Percentiles rank a stretch among this genome's conserved stretches.
These are phyloP conservation scores for Epizoanthus illoricatus DNA, from an alignment of 92 coral and sea anemone species.

Conservation along the genomic window DNA sequence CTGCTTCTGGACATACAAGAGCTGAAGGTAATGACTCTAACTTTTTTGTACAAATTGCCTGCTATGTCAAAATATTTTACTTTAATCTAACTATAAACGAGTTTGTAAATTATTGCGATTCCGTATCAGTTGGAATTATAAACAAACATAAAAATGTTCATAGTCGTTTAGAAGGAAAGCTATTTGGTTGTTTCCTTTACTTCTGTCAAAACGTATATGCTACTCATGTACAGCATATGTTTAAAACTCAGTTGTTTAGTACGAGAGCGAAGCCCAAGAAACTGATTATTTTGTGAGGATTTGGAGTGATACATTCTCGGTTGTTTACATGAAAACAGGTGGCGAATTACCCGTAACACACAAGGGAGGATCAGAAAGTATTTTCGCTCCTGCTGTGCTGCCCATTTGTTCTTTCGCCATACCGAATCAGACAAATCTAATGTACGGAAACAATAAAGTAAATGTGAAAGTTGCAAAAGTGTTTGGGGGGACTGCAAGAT, in stretches of 20 bases:
- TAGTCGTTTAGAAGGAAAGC: too few relatives aligned
- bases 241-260: too few relatives aligned
- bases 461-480: background rate
- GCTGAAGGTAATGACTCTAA: constrained; percentile 7
- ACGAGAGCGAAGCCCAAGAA: background rate
- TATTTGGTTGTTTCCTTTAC: too few relatives aligned
- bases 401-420: background rate
- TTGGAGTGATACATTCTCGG: background rate
- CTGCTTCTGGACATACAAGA: background rate
- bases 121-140: background rate
- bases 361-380: background rate
- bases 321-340: constrained; percentile 36
- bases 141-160: background rate
- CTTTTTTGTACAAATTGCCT: background rate
- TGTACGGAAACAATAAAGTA: background rate
- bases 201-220: too few relatives aligned
- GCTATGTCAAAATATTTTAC: constrained; percentile 14
- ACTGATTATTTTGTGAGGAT: background rate
- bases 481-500: too few relatives aligned
- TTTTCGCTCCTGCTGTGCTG: constrained; percentile 12
- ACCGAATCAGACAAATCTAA: constrained; percentile 4
- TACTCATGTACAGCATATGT: background rate
- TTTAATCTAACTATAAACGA: background rate
- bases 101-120: background rate
- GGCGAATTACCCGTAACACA: constrained; percentile 18